Evolutionary conservation across 2,797 vertebrate genomes (phyloP).

Genomic region (Eidolon dupreanum): DNA sequence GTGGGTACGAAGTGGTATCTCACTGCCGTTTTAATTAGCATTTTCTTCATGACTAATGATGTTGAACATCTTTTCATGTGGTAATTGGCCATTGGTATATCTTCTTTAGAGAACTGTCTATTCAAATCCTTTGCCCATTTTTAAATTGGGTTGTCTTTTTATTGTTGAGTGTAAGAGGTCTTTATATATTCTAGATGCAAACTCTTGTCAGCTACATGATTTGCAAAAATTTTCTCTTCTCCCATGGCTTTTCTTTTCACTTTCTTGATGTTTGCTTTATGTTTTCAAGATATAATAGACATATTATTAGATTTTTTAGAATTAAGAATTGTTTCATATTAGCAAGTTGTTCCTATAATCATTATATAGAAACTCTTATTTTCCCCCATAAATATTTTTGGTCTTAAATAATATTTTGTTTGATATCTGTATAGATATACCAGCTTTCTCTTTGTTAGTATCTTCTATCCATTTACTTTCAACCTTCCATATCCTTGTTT

Average conservation of each 20-base stretch:
- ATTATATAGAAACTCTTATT: not conserved
- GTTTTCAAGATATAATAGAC: not conserved
- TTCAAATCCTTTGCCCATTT: not conserved
- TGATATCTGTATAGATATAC: not conserved
- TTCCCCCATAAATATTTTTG: not conserved
- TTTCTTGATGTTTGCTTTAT: not conserved
- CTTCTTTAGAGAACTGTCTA: not conserved
- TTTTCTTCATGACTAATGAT: not conserved
- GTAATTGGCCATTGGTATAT: not conserved
- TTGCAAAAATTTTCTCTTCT: not conserved
- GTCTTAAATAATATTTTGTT: not conserved
- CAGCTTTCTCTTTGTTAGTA: not conserved
- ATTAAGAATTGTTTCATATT: not conserved
- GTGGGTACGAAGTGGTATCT: not conserved
- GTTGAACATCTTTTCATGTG: not conserved
- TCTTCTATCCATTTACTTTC: not conserved
- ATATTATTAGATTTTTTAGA: not conserved
- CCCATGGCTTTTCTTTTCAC: not conserved
- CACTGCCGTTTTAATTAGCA: not conserved
- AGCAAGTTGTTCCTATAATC: not conserved
- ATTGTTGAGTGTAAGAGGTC: not conserved
- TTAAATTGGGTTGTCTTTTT: not conserved
- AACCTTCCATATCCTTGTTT: not conserved
- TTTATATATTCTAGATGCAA: not conserved
- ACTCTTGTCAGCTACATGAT: not conserved